These are phyloP conservation scores for Chaetoderma sp. DNA, from an alignment of 2,888 invertebrate species.

Conservation along the genomic window DNA sequence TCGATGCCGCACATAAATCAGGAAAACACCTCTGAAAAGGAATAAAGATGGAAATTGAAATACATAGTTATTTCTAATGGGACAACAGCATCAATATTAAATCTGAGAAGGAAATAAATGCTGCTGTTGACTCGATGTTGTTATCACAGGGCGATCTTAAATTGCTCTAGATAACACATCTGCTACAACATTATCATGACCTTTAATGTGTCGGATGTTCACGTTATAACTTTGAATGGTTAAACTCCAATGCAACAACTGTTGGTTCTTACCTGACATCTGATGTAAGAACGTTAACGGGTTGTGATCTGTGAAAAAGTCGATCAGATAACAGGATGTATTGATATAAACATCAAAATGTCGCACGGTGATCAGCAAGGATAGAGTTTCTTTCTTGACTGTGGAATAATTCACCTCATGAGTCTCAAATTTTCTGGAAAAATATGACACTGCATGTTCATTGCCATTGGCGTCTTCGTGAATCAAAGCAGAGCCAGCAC, in stretches of 20 bases:
- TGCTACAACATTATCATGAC: constrained; percentile 21
- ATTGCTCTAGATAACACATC: constrained; percentile 10
- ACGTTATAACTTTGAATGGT: constrained; percentile 8
- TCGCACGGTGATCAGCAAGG: constrained; percentile 33
- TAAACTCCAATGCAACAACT: constrained; percentile 33
- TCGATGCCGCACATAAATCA: too few relatives aligned
- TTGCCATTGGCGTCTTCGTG: constrained; percentile 37
- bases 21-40: too few relatives aligned
- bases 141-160: too few relatives aligned
- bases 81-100: too few relatives aligned
- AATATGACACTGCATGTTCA: constrained; percentile 36
- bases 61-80: too few relatives aligned
- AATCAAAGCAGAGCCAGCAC: constrained; percentile 35
- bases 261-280: constrained; percentile 31
- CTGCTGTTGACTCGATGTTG: too few relatives aligned
- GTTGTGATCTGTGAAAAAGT: constrained; percentile 39
- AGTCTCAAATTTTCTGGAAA: constrained; percentile 35
- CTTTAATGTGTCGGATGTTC: constrained; percentile 27
- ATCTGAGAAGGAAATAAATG: too few relatives aligned
- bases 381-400: constrained; percentile 38
- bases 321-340: constrained; percentile 14
- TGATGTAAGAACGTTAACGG: constrained; percentile 33
- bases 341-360: constrained; percentile 37
- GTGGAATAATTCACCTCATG: constrained; percentile 33
- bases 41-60: too few relatives aligned